A percentile compares a stretch with the other conserved stretches of the same genome.
phyloP scores from a whole-genome alignment of 2,888 invertebrate genomes.

The Diaphora mendica region DNA sequence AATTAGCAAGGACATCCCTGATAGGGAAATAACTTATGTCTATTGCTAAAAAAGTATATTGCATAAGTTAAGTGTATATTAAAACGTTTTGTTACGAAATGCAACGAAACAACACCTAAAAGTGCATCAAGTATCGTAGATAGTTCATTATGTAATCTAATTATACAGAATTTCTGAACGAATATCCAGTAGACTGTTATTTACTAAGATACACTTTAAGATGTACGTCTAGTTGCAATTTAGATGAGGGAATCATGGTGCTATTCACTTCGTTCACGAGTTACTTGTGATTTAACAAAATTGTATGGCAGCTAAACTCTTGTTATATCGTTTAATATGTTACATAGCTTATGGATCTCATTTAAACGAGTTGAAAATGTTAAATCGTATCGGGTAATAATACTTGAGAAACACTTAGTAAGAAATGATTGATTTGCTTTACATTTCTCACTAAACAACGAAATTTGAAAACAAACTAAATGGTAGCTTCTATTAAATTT shows the following conservation, averaged over 20 bases:
- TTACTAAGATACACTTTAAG: slow-evolving; percentile 36
- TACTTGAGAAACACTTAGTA: too few relatives aligned
- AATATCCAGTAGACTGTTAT: slow-evolving; percentile 52
- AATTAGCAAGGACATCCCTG: background rate
- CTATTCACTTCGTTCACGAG: slow-evolving; percentile 6
- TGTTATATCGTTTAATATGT: slow-evolving; percentile 3
- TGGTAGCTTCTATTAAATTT: too few relatives aligned
- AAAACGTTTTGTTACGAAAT: slow-evolving; percentile 35
- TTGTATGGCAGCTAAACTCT: slow-evolving; percentile 8
- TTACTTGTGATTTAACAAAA: slow-evolving; percentile 17
- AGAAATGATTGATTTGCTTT: too few relatives aligned
- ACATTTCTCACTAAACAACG: too few relatives aligned
- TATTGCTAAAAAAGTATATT: slow-evolving; percentile 1
- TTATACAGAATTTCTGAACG: slow-evolving; percentile 49
- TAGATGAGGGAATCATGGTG: slow-evolving; percentile 32
- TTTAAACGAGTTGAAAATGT: background rate
- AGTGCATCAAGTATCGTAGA: slow-evolving; percentile 41
- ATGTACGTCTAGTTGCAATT: slow-evolving; percentile 41
- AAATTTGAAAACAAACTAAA: too few relatives aligned
- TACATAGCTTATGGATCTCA: background rate
- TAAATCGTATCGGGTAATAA: background rate
- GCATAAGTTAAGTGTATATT: slow-evolving; percentile 25
- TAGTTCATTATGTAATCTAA: slow-evolving; percentile 51
- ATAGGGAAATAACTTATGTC: slow-evolving; percentile 4
- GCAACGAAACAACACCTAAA: slow-evolving; percentile 24